phyloP scores from a whole-genome alignment of 2,113 vertebrate genomes.

The Laticauda laticaudata region DNA sequence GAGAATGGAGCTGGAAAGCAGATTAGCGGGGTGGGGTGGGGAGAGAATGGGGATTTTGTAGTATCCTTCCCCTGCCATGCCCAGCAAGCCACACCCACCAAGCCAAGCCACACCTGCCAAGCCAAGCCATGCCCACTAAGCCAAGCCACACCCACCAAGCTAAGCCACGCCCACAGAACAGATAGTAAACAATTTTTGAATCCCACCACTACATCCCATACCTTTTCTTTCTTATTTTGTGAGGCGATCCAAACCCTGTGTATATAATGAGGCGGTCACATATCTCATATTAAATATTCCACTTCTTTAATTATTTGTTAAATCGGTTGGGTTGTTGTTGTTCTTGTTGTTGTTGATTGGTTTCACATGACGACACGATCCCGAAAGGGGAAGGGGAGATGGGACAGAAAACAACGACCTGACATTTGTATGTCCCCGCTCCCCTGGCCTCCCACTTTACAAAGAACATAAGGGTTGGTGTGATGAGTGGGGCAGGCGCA shows the following conservation, averaged over 20 bases:
- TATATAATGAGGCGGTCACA: not conserved
- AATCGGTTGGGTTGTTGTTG: not conserved
- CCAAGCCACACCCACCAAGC: too few species aligned
- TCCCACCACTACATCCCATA: too few species aligned
- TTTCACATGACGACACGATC: slow-evolving; percentile 36
- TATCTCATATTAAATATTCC: slow-evolving; percentile 23
- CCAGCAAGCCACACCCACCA: too few species aligned
- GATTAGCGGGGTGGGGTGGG: too few species aligned
- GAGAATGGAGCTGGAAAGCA: too few species aligned
- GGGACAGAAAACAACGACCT: not conserved
- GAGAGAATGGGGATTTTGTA: too few species aligned
- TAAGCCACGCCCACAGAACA: too few species aligned
- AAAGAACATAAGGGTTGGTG: not conserved
- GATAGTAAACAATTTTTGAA: too few species aligned
- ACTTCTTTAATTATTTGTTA: slow-evolving; percentile 26
- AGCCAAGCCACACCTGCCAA: too few species aligned
- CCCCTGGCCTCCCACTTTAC: not conserved
- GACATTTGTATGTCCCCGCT: not conserved
- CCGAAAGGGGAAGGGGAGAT: slow-evolving; percentile 18
- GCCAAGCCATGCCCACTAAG: too few species aligned
- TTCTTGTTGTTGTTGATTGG: slow-evolving; percentile 18
- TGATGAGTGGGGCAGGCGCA: too few species aligned
- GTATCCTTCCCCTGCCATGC: too few species aligned
- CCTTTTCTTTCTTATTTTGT: not conserved
- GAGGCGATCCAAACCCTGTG: not conserved